phyloP scores from a whole-genome alignment of 2,888 invertebrate species.

The Drosophila diplacantha region DNA sequence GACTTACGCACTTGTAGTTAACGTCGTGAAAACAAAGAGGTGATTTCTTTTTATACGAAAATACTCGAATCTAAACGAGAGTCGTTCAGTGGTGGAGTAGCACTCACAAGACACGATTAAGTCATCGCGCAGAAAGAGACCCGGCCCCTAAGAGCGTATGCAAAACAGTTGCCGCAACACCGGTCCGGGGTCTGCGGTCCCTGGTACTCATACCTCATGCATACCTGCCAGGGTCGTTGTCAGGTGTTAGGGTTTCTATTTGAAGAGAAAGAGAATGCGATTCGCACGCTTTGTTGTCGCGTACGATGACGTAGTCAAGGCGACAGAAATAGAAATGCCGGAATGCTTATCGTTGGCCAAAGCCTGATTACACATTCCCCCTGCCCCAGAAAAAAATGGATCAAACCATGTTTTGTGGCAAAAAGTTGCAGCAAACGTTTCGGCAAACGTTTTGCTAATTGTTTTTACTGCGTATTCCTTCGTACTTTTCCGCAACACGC shows the following conservation, averaged over 20 bases:
- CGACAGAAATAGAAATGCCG: constrained; percentile 38
- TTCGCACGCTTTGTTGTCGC: constrained; percentile 35
- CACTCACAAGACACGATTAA: constrained; percentile 53
- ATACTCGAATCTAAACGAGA: constrained; percentile 23
- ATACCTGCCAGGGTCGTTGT: constrained; percentile 54
- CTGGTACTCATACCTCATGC: constrained; percentile 20
- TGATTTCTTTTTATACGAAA: constrained; percentile 47
- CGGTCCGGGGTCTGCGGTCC: constrained; percentile 14
- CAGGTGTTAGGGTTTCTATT: constrained; percentile 47
- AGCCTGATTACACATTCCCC: constrained; percentile 34
- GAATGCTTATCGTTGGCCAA: constrained; percentile 27
- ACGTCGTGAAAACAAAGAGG: constrained; percentile 72
- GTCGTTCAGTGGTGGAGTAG: constrained; percentile 7
- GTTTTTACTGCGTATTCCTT: background rate
- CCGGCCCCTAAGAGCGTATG: constrained; percentile 19
- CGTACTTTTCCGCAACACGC: constrained; percentile 18
- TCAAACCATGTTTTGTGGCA: constrained; percentile 25
- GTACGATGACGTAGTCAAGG: constrained; percentile 59
- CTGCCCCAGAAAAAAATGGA: constrained; percentile 37
- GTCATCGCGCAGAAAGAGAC: constrained; percentile 53
- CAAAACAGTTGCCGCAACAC: constrained; percentile 42
- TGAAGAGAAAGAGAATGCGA: constrained; percentile 22
- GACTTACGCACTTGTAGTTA: constrained; percentile 39
- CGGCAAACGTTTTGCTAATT: constrained; percentile 1
- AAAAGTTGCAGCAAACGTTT: constrained; percentile 1